Base-by-base conservation (phyloP, 2,888 invertebrate species). In the Chromoteleia sp. region DNA sequence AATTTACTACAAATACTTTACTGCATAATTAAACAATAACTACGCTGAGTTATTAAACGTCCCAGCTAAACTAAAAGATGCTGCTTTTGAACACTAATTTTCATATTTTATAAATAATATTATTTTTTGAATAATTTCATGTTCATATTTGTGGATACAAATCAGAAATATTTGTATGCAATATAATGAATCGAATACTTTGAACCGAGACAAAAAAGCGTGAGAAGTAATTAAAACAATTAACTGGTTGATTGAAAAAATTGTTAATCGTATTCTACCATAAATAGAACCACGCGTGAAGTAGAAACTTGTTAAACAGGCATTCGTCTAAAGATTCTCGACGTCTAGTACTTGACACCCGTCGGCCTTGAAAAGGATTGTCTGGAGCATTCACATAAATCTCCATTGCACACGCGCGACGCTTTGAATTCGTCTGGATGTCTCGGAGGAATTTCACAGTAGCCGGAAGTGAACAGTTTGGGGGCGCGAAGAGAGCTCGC, bases 341-440 rank as follows among this genome's bases (percentile, higher is more conserved):
- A 33, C 30, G 52, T 77, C 56, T 61, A 61, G 68, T 48, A 61
- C 70, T 77, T 77, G 77, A 70, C 77, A 77, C 56, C 30, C 43
- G 71, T 65, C 71, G 78, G 70, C 78, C 78, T 78, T 78, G 71
- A 78, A 78, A 52, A 77, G 63, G 70, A 77, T 77, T 71, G 77
- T 77, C 77, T 70, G 30, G 65, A 70, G 65, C 65, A 65, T 71
- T 71, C 56, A 50, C 56, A 70, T 78, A 70, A 78, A 71, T 63
- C 71, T 71, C 41, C 65, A 48, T 71, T 63, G 50, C 71, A 78
- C 71, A 78, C 71, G 65, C 71, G 71, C 71, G 43, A 65, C 29
- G 68, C 58, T 77, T 77, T 77, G 63, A 71, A 77, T 77, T 54
- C 25, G 77, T 71, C 63, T 61, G 70, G 56, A 73, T 81, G 77